These are phyloP conservation scores for Diabrotica virgifera DNA, from an alignment of 1,140 invertebrate species.

Conservation along the genomic window DNA sequence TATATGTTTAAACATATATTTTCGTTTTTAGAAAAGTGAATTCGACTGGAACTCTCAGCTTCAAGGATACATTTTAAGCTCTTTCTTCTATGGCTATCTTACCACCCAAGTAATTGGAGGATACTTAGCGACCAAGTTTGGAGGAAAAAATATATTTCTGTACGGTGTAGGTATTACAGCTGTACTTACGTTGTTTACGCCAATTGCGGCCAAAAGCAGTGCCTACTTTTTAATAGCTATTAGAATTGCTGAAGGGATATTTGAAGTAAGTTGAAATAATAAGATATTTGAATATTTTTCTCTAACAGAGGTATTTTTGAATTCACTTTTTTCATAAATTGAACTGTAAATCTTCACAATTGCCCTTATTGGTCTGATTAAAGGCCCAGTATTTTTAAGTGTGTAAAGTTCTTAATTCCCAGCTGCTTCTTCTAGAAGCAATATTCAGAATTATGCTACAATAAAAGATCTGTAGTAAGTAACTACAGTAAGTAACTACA, in stretches of 20 bases:
- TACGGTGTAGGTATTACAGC: slow-evolving; percentile 76
- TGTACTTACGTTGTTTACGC: slow-evolving; percentile 78
- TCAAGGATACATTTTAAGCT: slow-evolving; percentile 78
- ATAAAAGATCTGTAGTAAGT: no score
- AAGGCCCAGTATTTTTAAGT: no score
- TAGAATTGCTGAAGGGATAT: slow-evolving; percentile 82
- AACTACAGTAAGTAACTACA: no score
- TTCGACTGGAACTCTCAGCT: slow-evolving; percentile 78
- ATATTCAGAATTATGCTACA: no score
- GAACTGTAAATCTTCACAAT: no score
- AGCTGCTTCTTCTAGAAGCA: no score
- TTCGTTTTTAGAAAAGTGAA: slow-evolving; percentile 50
- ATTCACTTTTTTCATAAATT: no score
- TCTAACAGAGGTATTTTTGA: no score
- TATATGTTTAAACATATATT: no score
- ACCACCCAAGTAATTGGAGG: slow-evolving; percentile 65
- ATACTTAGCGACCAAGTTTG: slow-evolving; percentile 54
- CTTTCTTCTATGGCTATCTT: slow-evolving; percentile 84
- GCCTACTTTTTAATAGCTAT: slow-evolving; percentile 69
- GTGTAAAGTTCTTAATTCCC: no score
- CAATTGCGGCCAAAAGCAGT: slow-evolving; percentile 72
- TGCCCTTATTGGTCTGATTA: no score
- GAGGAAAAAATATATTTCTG: slow-evolving; percentile 69
- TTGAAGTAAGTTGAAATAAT: slow-evolving; percentile 62
- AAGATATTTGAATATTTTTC: no score